These are phyloP conservation scores for Mythimna albipuncta DNA, from an alignment of 2,888 invertebrate species.

Conservation along the genomic window DNA sequence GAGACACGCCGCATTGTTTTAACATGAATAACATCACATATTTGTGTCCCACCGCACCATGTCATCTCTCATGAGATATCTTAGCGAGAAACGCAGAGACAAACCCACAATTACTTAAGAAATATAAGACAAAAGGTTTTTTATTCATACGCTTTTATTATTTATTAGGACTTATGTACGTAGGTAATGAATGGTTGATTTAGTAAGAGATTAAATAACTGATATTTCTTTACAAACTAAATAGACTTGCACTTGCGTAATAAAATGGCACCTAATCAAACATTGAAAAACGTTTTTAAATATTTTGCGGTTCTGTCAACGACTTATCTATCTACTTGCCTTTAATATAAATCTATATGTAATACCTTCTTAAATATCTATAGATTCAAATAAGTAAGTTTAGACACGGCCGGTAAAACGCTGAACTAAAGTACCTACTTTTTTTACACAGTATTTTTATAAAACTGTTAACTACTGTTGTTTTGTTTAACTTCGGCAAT, in stretches of 20 bases:
- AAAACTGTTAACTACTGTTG: neutral
- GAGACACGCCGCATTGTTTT: constrained; percentile 45
- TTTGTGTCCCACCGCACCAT: constrained; percentile 19
- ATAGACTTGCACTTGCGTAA: too few relatives aligned
- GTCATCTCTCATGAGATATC: constrained; percentile 30
- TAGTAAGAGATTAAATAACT: too few relatives aligned
- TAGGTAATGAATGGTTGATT: too few relatives aligned
- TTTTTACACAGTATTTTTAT: neutral
- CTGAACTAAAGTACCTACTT: too few relatives aligned
- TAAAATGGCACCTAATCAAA: too few relatives aligned
- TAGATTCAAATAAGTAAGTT: too few relatives aligned
- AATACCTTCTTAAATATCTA: too few relatives aligned
- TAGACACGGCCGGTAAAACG: too few relatives aligned
- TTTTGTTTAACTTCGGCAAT: neutral
- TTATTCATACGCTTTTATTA: neutral
- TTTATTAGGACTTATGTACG: too few relatives aligned
- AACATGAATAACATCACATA: constrained; percentile 48
- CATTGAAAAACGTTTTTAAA: neutral
- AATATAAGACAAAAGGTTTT: neutral
- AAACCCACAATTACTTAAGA: constrained; percentile 18
- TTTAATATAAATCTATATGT: too few relatives aligned
- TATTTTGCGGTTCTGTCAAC: neutral
- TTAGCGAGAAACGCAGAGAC: constrained; percentile 14
- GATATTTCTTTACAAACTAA: too few relatives aligned
- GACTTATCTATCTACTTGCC: neutral